Percentiles rank a stretch among this genome's conserved stretches.
These are phyloP conservation scores for Tylochromis polylepis DNA, from an alignment of 2,113 vertebrate genomes.

Conservation along the genomic window DNA sequence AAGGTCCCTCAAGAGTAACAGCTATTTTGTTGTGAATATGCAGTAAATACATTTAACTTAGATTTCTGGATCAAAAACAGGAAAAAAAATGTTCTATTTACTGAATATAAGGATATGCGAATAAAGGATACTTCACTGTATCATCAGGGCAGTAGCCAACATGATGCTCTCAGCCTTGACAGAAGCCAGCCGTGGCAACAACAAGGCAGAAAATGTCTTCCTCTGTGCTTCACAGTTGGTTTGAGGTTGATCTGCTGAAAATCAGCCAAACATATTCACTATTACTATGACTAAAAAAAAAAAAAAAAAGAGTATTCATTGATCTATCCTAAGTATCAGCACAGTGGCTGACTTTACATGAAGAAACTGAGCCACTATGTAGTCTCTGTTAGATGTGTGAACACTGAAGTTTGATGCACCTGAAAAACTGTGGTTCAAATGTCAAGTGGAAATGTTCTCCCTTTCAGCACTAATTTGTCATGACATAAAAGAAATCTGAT, in stretches of 20 bases:
- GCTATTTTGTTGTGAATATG: fast-evolving
- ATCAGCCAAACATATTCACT: background rate
- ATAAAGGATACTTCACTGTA: background rate
- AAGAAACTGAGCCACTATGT: background rate
- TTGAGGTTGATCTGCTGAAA: background rate
- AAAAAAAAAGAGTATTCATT: too few species aligned
- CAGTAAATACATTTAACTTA: background rate
- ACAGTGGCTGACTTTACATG: background rate
- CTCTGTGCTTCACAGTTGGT: background rate
- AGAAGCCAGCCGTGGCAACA: background rate
- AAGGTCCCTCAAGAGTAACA: background rate
- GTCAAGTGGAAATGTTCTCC: background rate
- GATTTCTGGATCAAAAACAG: background rate
- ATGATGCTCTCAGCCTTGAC: too few species aligned
- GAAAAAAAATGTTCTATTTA: fast-evolving
- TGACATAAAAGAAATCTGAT: background rate
- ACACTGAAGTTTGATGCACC: background rate
- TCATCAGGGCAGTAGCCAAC: background rate
- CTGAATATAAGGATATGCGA: background rate
- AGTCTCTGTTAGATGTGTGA: background rate
- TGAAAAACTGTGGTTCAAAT: background rate
- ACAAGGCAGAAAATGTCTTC: background rate
- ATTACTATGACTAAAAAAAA: fast-evolving
- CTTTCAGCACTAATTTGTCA: background rate
- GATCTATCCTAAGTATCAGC: background rate